Base-by-base conservation (phyloP, 2,888 invertebrate genomes). In the Creontiades dilutus region DNA sequence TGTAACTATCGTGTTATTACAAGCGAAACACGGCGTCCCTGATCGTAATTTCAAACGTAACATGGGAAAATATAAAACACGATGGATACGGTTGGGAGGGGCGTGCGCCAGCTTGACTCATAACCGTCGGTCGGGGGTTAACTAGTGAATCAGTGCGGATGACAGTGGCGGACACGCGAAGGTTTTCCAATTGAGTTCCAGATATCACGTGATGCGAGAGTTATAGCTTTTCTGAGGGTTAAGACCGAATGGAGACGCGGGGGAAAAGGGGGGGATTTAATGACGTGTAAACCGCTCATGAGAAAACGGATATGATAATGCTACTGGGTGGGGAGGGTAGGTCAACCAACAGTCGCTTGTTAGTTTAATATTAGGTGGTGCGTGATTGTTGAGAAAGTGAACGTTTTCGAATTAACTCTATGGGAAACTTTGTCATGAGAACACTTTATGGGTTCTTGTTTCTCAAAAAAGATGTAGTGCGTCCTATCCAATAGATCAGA, bases 111-210 rank as follows among this genome's bases (percentile, higher is more conserved):
- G 85, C 57, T 85, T 85, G 85, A 85, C 85, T 85, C 85, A 85
- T 27, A 85, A 68, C 68, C 68, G 85, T 57, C 85, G 57, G 85
- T 57, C 85, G 57, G 12, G 57, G 57, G 85, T 57, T 85, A 85
- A 85, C 85, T 85, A 55, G 85, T 85, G 85, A 85, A 85, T 85
- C 85, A 85, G 85, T 85, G 85, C 85, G 85, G 61, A 85, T 85
- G 85, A 85, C 85, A 85, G 85, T 85, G 11, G 85, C 52, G 27
- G 61, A 57, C 85, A 85, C 85, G 85, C 85, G 85, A 85, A 55
- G 85, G 57, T 57, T 61, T 37, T 37, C 85, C 27, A 61, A 85
- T 61, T 85, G 85, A 85, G 85, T 85, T 57, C 57, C 55, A 85
- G 85, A 85, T 85, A 85, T 85, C 85, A 85, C 85, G 85, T 85